These are phyloP conservation scores for Apistogramma diplotaenia DNA, from an alignment of 2,113 vertebrate genomes.

Conservation along the genomic window DNA sequence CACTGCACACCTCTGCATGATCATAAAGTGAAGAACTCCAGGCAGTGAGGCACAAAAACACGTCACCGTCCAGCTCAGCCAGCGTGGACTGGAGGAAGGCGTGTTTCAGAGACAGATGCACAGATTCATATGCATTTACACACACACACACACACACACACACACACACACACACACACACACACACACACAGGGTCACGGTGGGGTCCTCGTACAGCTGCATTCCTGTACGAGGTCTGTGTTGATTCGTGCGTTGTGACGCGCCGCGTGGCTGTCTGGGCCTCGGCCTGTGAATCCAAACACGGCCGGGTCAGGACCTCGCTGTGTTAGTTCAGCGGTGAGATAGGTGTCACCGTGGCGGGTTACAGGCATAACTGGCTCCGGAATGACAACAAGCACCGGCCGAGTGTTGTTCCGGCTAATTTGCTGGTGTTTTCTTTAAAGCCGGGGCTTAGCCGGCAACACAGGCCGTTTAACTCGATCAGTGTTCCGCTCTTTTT, in stretches of 20 bases:
- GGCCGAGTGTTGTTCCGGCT: conserved; percentile 37
- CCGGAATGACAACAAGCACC: conserved; percentile 71
- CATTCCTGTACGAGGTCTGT: conserved; percentile 58
- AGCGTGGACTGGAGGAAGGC: not conserved
- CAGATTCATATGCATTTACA: not conserved
- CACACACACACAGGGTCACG: conserved; percentile 26
- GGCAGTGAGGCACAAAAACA: not conserved
- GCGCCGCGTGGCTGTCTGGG: conserved; percentile 57
- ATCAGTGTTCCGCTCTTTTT: conserved; percentile 48
- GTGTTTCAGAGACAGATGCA: not conserved
- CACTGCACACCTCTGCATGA: not conserved
- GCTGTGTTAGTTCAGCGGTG: conserved; percentile 34
- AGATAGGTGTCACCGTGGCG: conserved; percentile 55
- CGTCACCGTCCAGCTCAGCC: not conserved
- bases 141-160: not conserved
- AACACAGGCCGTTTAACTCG: conserved; percentile 61
- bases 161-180: not conserved
- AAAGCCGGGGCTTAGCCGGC: conserved; percentile 43
- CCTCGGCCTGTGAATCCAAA: conserved; percentile 66
- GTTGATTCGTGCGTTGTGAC: conserved; percentile 43
- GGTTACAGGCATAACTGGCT: conserved; percentile 54
- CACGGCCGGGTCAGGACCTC: conserved; percentile 59
- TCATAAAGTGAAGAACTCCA: too few relatives aligned
- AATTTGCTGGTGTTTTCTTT: conserved; percentile 59
- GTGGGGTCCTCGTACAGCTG: conserved; percentile 23